phyloP scores from a whole-genome alignment of 2,113 vertebrate genomes.

The Sphyrna mokarran region DNA sequence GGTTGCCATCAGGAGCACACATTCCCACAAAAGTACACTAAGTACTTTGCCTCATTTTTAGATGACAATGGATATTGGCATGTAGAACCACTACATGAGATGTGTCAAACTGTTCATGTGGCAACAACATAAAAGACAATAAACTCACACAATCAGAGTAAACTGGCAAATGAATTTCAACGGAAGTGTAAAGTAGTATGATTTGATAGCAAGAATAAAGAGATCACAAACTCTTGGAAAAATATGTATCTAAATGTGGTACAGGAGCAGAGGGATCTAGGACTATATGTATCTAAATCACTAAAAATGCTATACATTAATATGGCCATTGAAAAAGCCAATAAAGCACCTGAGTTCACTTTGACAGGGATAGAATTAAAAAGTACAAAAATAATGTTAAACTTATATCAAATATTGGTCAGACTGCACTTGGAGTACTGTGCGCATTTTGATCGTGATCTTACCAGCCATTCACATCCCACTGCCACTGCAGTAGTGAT shows the following conservation, averaged over 20 bases:
- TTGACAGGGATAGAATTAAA: not conserved
- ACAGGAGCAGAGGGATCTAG: not conserved
- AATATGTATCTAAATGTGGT: not conserved
- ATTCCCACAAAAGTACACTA: not conserved
- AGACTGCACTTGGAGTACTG: no score
- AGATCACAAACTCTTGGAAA: not conserved
- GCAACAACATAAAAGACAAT: not conserved
- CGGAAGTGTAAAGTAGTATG: not conserved
- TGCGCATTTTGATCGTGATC: no score
- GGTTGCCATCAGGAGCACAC: not conserved
- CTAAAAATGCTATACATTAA: not conserved
- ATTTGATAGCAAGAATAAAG: not conserved
- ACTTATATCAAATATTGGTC: no score
- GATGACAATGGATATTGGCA: not conserved
- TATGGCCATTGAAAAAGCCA: not conserved
- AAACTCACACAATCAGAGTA: not conserved
- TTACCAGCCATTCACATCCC: no score
- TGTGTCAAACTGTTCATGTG: not conserved
- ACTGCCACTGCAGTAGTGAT: no score
- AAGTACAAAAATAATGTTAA: not conserved
- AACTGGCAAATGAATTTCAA: not conserved
- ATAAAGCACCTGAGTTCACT: not conserved
- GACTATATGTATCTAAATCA: not conserved
- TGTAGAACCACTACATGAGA: not conserved
- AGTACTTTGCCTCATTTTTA: not conserved